Evolutionary conservation across 2,888 invertebrate genomes (phyloP), one percentile per base, ranked within the genome.

Genomic region (Phorcus lineatus): DNA sequence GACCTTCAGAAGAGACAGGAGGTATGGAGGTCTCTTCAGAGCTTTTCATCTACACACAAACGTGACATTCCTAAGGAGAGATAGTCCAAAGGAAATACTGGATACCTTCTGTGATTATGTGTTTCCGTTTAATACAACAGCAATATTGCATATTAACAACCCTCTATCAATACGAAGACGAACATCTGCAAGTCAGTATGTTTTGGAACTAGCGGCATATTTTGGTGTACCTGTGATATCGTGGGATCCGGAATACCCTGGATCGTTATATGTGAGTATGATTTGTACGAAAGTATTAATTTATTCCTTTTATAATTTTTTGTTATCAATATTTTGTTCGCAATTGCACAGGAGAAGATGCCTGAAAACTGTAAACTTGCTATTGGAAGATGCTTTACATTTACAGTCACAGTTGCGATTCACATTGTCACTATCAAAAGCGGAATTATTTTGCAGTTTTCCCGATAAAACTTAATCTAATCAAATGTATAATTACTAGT

Each of bases 81-180:
- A 85, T 78, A 84, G 83, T 22, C 88, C 89, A 0, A 74, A 82
- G 57, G 91, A 91, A 75, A 90, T 92, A 36, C 86, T 92, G 52
- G 81, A 87, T 31, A 84, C 88, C 16, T 85, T 92, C 67, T 92
- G 92, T 82, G 78, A 88, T 19, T 82, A 88, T 52, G 85, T 92
- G 67, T 85, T 91, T 54, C 84, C 80, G 28, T 84, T 87, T 57
- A 83, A 87, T 55, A 88, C 89, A 7, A 86, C 88, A n/a, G 89
- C 91, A 91, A 97, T 98, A 92, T 95, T 98, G 89, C 98, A 97
- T 94, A 95, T 98, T 94, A 98, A 97, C 96, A 98, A 98, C 94
- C 97, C 97, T 2, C 52, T 81, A 40, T 55, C 80, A 13, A 78
- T 83, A 9, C 74, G 81, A 17, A 55, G 80, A 19, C 47, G 83